Evolutionary conservation across 2,113 vertebrate genomes (phyloP).

Genomic region (Talpa occidentalis): DNA sequence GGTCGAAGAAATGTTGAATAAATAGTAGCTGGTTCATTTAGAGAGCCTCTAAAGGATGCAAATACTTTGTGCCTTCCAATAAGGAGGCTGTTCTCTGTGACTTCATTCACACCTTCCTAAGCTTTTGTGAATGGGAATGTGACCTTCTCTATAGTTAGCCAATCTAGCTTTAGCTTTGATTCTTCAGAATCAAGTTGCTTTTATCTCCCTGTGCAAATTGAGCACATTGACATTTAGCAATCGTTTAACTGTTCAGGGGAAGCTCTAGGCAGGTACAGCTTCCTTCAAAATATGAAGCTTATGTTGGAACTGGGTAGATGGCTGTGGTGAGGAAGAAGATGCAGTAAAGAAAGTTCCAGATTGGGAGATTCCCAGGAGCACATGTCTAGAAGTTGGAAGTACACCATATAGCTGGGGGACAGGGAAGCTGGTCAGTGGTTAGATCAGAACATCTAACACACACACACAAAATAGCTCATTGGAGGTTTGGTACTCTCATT

Average conservation of each 20-base stretch:
- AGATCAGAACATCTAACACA: not conserved
- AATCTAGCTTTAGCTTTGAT: not conserved
- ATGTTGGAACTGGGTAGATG: not conserved
- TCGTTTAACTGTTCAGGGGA: not conserved
- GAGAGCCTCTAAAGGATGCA: not conserved
- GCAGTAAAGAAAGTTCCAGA: not conserved
- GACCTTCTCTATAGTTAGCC: not conserved
- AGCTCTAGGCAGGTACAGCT: not conserved
- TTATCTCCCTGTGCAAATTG: not conserved
- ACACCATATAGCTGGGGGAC: not conserved
- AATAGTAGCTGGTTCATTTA: constrained; percentile 34
- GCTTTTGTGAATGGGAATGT: not conserved
- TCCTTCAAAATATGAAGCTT: not conserved
- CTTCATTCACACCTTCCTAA: not conserved
- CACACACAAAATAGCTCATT: not conserved
- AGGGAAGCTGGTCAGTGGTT: not conserved
- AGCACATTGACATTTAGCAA: not conserved
- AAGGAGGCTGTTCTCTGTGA: not conserved
- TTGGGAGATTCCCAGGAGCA: not conserved
- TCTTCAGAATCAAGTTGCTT: not conserved
- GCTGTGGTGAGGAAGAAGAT: not conserved
- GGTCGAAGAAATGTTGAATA: constrained; percentile 18
- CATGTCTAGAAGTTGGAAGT: not conserved
- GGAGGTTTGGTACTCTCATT: not conserved
- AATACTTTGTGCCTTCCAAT: not conserved